Percentiles rank a stretch among this genome's conserved stretches.
These are phyloP conservation scores for Neodiprion pinetum DNA, from an alignment of 1,140 invertebrate species.

Conservation along the genomic window DNA sequence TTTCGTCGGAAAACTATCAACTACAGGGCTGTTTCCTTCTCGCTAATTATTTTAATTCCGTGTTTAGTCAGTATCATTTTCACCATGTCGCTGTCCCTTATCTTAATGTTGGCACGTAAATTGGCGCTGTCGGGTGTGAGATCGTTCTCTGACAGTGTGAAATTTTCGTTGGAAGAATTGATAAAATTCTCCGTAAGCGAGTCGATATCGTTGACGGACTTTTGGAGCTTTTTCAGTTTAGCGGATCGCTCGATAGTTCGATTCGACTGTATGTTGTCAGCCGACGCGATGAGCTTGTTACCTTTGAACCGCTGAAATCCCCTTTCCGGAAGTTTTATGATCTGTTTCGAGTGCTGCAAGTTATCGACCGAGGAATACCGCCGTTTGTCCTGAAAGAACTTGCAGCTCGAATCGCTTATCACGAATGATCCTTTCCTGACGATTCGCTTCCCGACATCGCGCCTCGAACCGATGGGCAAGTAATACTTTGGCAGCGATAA, in stretches of 20 bases:
- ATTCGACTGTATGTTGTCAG: conserved; percentile 47
- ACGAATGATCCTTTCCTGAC: conserved; percentile 46
- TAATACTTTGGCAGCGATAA: neutral
- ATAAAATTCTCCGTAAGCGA: conserved; percentile 34
- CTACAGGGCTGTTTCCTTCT: conserved; percentile 76
- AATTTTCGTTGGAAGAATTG: conserved; percentile 49
- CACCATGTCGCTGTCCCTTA: conserved; percentile 71
- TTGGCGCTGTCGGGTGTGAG: conserved; percentile 36
- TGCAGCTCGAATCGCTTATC: conserved; percentile 28
- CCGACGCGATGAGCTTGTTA: conserved; percentile 49
- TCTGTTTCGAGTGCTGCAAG: conserved; percentile 42
- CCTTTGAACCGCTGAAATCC: conserved; percentile 38
- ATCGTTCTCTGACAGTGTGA: conserved; percentile 36
- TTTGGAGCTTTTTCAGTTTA: conserved; percentile 42
- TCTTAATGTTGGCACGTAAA: conserved; percentile 50
- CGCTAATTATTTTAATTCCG: conserved; percentile 77
- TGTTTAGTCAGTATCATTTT: conserved; percentile 76
- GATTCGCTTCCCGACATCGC: neutral
- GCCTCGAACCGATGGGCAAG: neutral
- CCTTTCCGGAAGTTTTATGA: conserved; percentile 37
- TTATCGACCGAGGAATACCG: conserved; percentile 56
- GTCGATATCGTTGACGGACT: conserved; percentile 51
- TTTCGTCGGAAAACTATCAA: conserved; percentile 12
- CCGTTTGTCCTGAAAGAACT: conserved; percentile 40
- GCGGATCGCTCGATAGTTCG: conserved; percentile 31